Base-by-base conservation (phyloP, 2,888 invertebrate genomes). In the Apantesis nais region DNA sequence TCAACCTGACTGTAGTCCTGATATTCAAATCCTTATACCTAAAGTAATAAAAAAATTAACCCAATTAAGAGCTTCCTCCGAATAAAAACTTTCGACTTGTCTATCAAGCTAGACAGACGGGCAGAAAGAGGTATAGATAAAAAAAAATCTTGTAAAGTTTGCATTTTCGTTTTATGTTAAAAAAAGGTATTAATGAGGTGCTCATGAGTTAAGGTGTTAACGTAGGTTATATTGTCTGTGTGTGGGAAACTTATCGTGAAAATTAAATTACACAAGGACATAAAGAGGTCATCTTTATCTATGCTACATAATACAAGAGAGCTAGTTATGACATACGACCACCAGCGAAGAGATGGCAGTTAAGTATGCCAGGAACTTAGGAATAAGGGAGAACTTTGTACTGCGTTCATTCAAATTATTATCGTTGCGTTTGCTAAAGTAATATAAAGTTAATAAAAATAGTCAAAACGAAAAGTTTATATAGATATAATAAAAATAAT, bases 161-260 rank as follows among this genome's bases (percentile, higher is more conserved):
- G 2, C 0, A 39, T 39, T 39, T 44, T 44, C 16, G 14, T 44
- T 44, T 44, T 16, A 41, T 1, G 1, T 8, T 22, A 8, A 48
- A 48, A 19, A 1, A 19, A 22, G 48, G 8, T 22, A 5, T 3
- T n/a, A n/a, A n/a, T n/a, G n/a, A n/a, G n/a, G n/a, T 44, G 0
- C 7, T 5, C 44, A 44, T 8, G 8, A 48, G 8, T 1, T 22
- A 19, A 48, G 48, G 11, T 1, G 44, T 44, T 4, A 16, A 44
- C n/a, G 8, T n/a, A 31, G 25, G 25, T 14, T 31, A 2, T 37
- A 4, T n/a, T 19, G 16, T 19, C 29, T 29, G 41, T 63, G 41
- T 41, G 63, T 44, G 63, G 63, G 25, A 62, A 12, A 34, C 63
- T 63, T 63, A 63, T 63, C 19, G 1, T 63, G 1, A 29, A 63